phyloP scores from a whole-genome alignment of 2,888 invertebrate genomes.

The Melieria crassipennis region DNA sequence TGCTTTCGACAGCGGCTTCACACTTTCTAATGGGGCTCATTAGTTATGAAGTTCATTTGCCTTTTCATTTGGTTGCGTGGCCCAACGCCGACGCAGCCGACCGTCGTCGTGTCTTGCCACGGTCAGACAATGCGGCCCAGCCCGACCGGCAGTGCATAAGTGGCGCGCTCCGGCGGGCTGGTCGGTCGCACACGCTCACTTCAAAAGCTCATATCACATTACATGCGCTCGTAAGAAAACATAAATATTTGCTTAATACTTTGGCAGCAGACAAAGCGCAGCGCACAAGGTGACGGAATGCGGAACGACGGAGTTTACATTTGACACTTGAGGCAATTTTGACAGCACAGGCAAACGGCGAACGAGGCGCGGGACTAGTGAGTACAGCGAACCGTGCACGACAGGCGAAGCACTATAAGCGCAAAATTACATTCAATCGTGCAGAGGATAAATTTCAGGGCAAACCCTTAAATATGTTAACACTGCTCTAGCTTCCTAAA shows the following conservation, averaged over 20 bases:
- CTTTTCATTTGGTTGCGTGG: slow-evolving; percentile 54
- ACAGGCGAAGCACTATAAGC: no score
- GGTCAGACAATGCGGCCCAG: not conserved
- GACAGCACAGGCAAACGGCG: slow-evolving; percentile 26
- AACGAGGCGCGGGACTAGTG: no score
- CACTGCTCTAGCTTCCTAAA: no score
- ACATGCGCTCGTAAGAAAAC: slow-evolving; percentile 10
- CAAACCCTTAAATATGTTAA: no score
- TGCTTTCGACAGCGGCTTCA: slow-evolving; percentile 10
- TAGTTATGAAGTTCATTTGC: slow-evolving; percentile 53
- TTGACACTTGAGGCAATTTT: slow-evolving; percentile 40
- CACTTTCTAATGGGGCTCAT: slow-evolving; percentile 24
- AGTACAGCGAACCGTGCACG: no score
- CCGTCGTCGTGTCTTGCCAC: not conserved
- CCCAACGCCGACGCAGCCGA: not conserved
- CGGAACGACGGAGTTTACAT: not conserved
- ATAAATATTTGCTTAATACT: slow-evolving; percentile 35
- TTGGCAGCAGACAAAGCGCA: not conserved
- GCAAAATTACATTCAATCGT: no score
- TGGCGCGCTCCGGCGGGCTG: slow-evolving; percentile 43
- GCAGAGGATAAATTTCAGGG: no score
- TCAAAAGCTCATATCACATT: slow-evolving; percentile 43
- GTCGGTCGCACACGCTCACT: slow-evolving; percentile 19
- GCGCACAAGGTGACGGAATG: slow-evolving; percentile 12
- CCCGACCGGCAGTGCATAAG: not conserved